Base-by-base conservation (phyloP, 1,140 invertebrate genomes). In the Sitophilus oryzae region DNA sequence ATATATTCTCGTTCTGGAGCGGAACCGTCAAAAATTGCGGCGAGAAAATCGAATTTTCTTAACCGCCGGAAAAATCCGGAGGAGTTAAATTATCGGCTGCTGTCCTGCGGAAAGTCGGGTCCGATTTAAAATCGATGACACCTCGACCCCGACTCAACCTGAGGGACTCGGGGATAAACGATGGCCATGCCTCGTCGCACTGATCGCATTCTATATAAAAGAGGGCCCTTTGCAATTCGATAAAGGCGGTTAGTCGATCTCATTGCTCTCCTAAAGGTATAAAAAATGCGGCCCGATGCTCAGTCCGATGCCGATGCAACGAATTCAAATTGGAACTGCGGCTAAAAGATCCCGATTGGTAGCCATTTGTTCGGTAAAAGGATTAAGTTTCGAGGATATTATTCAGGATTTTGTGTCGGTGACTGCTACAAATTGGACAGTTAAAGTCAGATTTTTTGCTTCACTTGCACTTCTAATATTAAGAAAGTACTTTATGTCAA, bases 121-220 rank as follows among this genome's bases (percentile, higher is more conserved):
- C 10, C 14, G 34, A 46, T 22, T 46, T 46, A 23, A 44, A 19
- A 10, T 23, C 42, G 18, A 23, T 44, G 44, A 21, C 11, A 23
- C 23, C 44, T 46, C 25, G 23, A 30, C 44, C 47, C 36, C 47
- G 20, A 21, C 16, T 36, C 40, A 46, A 60, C 54, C 59, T 60
- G 58, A 60, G 59, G 57, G 51, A 21, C 37, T 37, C 21, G 25
- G 20, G 56, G 51, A 61, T 49, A 58, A 58, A 54, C 54, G 40
- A 38, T 49, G 21, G 20, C 50, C 56, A 41, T 61, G 60, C 48
- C 47, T 46, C 45, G 45, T 25, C 44, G 57, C 42, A 62, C 54
- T 62, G 58, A 62, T 62, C 60, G 49, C 58, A 62, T 62, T 62
- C 60, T 59, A 59, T 62, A 62, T 56, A 62, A 62, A 30, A 11